Conservation (phyloP, 37 sponge, comb jelly and placozoan genomes). For the Chondrilla cf. caribensis region DNA sequence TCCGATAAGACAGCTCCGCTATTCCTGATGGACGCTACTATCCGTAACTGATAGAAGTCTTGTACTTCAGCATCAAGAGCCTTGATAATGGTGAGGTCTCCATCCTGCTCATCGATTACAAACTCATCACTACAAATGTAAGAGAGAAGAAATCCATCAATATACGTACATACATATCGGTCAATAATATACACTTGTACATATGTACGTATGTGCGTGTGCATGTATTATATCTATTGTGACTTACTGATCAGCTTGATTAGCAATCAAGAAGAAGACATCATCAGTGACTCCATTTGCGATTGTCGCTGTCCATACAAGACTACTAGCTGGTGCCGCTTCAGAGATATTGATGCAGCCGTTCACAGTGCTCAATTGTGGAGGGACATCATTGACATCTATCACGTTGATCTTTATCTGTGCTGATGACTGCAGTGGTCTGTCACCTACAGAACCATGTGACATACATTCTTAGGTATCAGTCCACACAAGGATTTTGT, state of each 20-base stretch:
- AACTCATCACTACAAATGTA: constrained; percentile 3
- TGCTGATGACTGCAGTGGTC: background rate
- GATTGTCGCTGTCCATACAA: background rate
- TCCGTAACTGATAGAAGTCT: constrained; percentile 21
- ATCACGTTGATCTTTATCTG: background rate
- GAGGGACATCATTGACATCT: constrained; percentile 3
- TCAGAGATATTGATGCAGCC: background rate
- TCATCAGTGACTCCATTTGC: too few species aligned
- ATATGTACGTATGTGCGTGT: background rate
- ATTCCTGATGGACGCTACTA: constrained; percentile 6
- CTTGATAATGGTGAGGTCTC: constrained; percentile 15
- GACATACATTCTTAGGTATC: too few species aligned
- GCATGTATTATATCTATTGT: too few species aligned
- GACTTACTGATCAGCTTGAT: too few species aligned
- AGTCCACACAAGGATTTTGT: too few species aligned
- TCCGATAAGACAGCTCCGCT: background rate
- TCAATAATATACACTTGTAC: background rate
- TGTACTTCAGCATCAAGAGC: constrained; percentile 48
- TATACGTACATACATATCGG: too few species aligned
- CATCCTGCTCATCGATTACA: constrained; percentile 33
- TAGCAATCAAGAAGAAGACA: too few species aligned
- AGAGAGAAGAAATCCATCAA: background rate
- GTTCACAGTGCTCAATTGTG: background rate
- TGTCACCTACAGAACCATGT: constrained; percentile 1
- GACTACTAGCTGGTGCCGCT: background rate